Conservation (phyloP, 2,113 vertebrate genomes). For the Phalacrocorax aristotelis region DNA sequence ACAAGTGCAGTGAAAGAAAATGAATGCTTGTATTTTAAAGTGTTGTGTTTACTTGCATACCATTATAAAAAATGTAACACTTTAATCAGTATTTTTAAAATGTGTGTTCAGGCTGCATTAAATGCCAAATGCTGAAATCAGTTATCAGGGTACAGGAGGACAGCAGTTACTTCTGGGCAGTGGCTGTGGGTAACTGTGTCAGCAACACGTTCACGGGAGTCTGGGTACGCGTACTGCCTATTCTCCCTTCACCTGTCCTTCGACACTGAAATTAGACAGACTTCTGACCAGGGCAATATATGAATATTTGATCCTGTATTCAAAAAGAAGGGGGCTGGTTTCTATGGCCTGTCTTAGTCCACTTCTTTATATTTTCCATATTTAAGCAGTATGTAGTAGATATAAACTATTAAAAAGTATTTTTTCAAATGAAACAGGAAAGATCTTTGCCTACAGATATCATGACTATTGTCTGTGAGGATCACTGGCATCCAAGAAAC, state of each 20-base stretch:
- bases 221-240: not conserved
- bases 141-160: not conserved
- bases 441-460: not conserved
- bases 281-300: not conserved
- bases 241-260: not conserved
- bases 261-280: not conserved
- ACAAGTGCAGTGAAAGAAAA: not conserved
- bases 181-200: not conserved
- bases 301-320: not conserved
- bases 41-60: not conserved
- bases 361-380: not conserved
- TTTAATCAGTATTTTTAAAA: not conserved
- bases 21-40: not conserved
- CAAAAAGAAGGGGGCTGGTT: not conserved
- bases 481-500: not conserved
- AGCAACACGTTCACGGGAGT: accelerated
- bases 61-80: not conserved
- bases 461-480: not conserved
- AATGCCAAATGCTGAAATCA: not conserved
- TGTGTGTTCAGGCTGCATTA: not conserved
- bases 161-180: not conserved
- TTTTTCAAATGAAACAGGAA: not conserved
- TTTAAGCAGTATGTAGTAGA: not conserved
- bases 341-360: not conserved
- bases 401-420: not conserved